These are phyloP conservation scores for Myripristis jacobus DNA, from an alignment of 2,797 vertebrate species.

Conservation along the genomic window DNA sequence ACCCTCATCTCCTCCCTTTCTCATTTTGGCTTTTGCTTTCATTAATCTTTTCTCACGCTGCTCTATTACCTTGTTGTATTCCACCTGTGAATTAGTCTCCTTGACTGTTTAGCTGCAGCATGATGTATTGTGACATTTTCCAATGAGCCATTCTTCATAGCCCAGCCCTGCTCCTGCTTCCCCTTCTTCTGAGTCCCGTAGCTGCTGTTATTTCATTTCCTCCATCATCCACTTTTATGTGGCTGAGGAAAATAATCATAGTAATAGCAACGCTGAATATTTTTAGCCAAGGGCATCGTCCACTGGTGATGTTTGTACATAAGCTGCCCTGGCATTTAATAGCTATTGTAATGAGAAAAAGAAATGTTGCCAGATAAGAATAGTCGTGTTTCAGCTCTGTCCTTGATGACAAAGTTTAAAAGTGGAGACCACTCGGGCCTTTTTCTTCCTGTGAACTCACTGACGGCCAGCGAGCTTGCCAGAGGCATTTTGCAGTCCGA, in stretches of 20 bases:
- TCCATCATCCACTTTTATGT: slow-evolving; percentile 53
- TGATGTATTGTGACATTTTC: slow-evolving; percentile 77
- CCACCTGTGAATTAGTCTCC: slow-evolving; percentile 67
- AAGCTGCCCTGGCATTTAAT: slow-evolving; percentile 59
- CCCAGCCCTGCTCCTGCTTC: slow-evolving; percentile 22
- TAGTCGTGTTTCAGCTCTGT: slow-evolving; percentile 39
- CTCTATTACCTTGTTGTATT: slow-evolving; percentile 46
- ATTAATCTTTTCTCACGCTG: slow-evolving; percentile 58
- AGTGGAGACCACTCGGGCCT: not conserved
- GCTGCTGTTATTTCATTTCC: slow-evolving; percentile 65
- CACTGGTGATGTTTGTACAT: slow-evolving; percentile 54
- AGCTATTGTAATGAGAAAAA: slow-evolving; percentile 69
- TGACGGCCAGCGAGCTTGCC: not conserved
- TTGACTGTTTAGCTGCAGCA: slow-evolving; percentile 51
- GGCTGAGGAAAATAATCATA: slow-evolving; percentile 61
- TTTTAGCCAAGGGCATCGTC: slow-evolving; percentile 66
- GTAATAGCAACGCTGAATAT: slow-evolving; percentile 64
- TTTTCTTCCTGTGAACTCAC: slow-evolving; percentile 25
- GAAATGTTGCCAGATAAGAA: slow-evolving; percentile 41
- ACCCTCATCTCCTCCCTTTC: slow-evolving; percentile 29
- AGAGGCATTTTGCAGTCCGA: slow-evolving; percentile 35
- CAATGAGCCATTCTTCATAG: slow-evolving; percentile 63
- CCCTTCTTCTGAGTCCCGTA: slow-evolving; percentile 3
- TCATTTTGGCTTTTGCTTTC: slow-evolving; percentile 38
- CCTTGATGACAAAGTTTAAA: slow-evolving; percentile 41